Percentiles rank a stretch among this genome's conserved stretches.
Conservation (phyloP, 2,113 vertebrate genomes). For the Anguilla rostrata region DNA sequence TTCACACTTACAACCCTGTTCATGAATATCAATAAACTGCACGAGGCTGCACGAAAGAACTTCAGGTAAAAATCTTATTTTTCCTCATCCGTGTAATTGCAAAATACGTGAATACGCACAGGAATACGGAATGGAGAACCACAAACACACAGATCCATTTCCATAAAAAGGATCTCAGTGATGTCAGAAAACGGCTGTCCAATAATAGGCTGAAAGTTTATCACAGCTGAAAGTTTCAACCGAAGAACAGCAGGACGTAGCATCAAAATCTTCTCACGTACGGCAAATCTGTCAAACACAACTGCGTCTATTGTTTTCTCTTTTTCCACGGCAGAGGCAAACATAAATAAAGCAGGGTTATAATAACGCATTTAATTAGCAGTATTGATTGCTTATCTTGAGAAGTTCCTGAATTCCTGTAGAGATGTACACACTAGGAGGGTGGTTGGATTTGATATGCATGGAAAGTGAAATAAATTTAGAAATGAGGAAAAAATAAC, state of each 20-base stretch:
- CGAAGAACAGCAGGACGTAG: neutral
- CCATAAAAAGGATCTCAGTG: neutral
- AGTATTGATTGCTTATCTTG: conserved; percentile 32
- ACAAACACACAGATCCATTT: neutral
- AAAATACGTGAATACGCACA: neutral
- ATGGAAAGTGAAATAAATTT: conserved; percentile 27
- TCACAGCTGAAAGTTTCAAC: conserved; percentile 1
- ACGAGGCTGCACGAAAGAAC: neutral
- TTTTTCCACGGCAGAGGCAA: conserved; percentile 2
- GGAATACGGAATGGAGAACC: neutral
- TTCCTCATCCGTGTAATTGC: neutral
- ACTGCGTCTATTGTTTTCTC: conserved; percentile 7
- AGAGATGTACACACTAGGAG: conserved; percentile 26
- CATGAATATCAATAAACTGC: neutral
- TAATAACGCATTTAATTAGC: conserved; percentile 27
- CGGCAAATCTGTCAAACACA: neutral
- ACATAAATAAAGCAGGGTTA: conserved; percentile 10
- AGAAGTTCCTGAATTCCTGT: conserved; percentile 25
- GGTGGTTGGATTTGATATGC: conserved; percentile 27
- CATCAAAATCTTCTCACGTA: conserved; percentile 14
- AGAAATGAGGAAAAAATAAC: conserved; percentile 13
- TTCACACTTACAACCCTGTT: neutral
- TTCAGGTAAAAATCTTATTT: neutral
- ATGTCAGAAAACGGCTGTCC: neutral
- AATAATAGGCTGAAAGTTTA: neutral